These are phyloP conservation scores for Naja naja DNA, from an alignment of 2,113 vertebrate genomes.

Conservation along the genomic window DNA sequence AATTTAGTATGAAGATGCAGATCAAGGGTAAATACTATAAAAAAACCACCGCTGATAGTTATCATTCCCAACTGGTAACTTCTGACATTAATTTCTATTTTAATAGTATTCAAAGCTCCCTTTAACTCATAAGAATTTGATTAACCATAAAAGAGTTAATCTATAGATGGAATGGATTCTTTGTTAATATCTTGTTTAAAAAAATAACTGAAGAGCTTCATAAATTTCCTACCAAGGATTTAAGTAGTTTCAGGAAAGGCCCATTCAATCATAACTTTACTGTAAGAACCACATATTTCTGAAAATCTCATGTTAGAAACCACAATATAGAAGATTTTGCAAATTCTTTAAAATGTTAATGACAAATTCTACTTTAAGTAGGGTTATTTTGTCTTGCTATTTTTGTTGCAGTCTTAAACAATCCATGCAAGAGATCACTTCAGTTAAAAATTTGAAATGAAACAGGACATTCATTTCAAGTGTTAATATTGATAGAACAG, in stretches of 20 bases:
- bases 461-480: neutral
- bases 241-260: constrained; percentile 2
- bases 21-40: neutral
- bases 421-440: neutral
- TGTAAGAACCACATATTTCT: neutral
- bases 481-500: neutral
- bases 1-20: neutral
- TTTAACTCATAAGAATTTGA: neutral
- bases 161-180: constrained; percentile 25
- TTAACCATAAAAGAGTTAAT: constrained; percentile 14
- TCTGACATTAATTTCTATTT: fast-evolving
- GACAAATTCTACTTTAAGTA: neutral
- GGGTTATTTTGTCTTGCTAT: neutral
- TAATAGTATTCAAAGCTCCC: neutral
- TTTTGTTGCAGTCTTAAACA: constrained; percentile 42
- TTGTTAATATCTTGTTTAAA: constrained; percentile 8
- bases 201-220: constrained; percentile 20
- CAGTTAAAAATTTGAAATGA: neutral
- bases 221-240: constrained; percentile 11
- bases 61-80: fast-evolving
- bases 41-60: fast-evolving
- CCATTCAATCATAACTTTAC: neutral
- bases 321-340: neutral
- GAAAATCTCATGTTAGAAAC: neutral
- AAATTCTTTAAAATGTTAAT: constrained; percentile 15